Evolutionary conservation across 2,113 vertebrate genomes (phyloP).

Genomic region (Hippoglossus stenolepis): DNA sequence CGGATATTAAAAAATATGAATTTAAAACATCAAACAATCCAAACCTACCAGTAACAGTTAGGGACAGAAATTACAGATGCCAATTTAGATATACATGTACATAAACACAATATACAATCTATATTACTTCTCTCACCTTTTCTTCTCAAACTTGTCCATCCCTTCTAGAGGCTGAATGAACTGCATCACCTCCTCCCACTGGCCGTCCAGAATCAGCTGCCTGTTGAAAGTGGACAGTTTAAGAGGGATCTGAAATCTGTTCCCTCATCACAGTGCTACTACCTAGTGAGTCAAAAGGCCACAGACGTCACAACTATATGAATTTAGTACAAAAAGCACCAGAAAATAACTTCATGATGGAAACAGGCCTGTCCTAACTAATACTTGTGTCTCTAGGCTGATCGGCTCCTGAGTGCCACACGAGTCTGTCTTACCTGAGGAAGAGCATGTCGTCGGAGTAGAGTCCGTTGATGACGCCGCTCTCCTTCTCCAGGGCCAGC

Average conservation of each 20-base stretch:
- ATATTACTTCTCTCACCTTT: constrained; percentile 83
- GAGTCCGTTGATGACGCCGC: constrained; percentile 96
- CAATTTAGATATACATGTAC: too few species aligned
- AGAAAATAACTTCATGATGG: too few species aligned
- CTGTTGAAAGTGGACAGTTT: constrained; percentile 73
- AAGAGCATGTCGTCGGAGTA: constrained; percentile 99
- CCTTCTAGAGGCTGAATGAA: constrained; percentile 98
- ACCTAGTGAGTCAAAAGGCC: too few species aligned
- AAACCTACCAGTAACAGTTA: too few species aligned
- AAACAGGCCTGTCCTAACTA: too few species aligned
- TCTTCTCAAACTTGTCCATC: constrained; percentile 98
- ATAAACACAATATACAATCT: too few species aligned
- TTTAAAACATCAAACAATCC: too few species aligned
- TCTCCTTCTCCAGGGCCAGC: constrained; percentile 97
- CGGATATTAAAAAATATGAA: background rate
- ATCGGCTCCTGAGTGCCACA: background rate
- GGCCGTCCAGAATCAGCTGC: constrained; percentile 95
- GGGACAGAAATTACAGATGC: too few species aligned
- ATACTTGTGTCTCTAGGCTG: background rate
- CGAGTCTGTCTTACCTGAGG: constrained; percentile 84
- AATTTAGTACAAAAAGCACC: too few species aligned
- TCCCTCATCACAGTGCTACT: too few species aligned
- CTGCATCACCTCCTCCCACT: constrained; percentile 99
- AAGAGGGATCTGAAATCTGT: background rate
- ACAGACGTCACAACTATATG: too few species aligned